phyloP scores from a whole-genome alignment of 2,888 invertebrate genomes.

The Eilema sororculum region DNA sequence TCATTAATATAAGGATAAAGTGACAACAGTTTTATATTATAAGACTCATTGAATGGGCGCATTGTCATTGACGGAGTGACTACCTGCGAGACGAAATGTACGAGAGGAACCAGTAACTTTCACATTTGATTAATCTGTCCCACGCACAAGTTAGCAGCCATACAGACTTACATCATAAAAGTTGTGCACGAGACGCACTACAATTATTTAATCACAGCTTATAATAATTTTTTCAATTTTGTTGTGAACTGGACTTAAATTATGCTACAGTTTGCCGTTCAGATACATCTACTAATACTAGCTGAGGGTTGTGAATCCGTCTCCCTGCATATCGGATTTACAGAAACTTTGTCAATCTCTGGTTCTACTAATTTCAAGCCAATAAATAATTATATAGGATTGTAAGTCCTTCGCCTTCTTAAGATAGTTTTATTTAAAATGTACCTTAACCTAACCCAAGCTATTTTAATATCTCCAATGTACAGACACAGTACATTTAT shows the following conservation, averaged over 20 bases:
- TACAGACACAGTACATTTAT: too few relatives aligned
- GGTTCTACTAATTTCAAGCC: too few relatives aligned
- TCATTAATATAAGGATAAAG: conserved; percentile 17
- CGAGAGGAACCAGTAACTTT: conserved; percentile 62
- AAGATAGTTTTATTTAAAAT: too few relatives aligned
- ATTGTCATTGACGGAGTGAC: conserved; percentile 35
- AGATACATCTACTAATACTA: too few relatives aligned
- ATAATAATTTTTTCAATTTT: conserved; percentile 5
- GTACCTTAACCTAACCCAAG: too few relatives aligned
- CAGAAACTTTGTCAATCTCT: too few relatives aligned
- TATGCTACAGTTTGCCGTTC: background rate
- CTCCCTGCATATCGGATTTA: too few relatives aligned
- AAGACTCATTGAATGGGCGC: conserved; percentile 13
- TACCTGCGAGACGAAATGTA: conserved; percentile 46
- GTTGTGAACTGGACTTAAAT: background rate
- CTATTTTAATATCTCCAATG: too few relatives aligned
- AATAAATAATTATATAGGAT: too few relatives aligned
- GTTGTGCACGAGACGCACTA: conserved; percentile 28
- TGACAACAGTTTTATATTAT: background rate
- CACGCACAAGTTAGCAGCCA: conserved; percentile 55
- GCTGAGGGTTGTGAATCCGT: too few relatives aligned
- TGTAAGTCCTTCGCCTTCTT: too few relatives aligned
- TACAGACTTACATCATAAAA: conserved; percentile 49
- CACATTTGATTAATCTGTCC: conserved; percentile 61
- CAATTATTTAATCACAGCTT: background rate